Evolutionary conservation across 2,797 vertebrate genomes (phyloP).

Genomic region (Takifugu ocellatus): DNA sequence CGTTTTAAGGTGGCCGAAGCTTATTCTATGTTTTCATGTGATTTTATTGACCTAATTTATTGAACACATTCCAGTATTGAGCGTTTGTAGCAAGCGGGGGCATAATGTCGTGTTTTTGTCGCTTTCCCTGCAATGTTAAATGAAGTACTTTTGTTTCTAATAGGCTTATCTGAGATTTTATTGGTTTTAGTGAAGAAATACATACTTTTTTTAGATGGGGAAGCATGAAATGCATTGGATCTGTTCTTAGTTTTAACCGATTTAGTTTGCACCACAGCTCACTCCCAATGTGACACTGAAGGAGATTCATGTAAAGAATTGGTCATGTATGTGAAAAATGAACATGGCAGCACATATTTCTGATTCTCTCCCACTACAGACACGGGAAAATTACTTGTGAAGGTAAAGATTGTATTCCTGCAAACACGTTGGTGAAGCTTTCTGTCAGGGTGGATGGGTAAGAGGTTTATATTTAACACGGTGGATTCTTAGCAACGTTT

Average conservation of each 20-base stretch:
- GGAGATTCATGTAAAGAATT: conserved; percentile 11
- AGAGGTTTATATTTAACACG: too few relatives aligned
- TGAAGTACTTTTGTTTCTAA: conserved; percentile 3
- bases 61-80: conserved; percentile 62
- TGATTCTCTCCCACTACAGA: too few relatives aligned
- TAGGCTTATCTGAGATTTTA: conserved; percentile 19
- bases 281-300: conserved; percentile 1
- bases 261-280: background rate
- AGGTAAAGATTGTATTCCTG: background rate
- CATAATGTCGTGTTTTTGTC: conserved; percentile 9
- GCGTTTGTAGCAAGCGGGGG: conserved; percentile 24
- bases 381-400: too few relatives aligned
- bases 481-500: too few relatives aligned
- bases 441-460: background rate
- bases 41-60: conserved; percentile 48
- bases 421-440: background rate
- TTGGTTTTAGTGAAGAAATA: conserved; percentile 14
- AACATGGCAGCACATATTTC: conserved; percentile 26
- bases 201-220: background rate
- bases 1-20: conserved; percentile 8
- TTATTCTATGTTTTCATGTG: conserved; percentile 46
- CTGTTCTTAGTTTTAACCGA: background rate
- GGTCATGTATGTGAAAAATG: conserved; percentile 32
- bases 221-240: conserved; percentile 7
- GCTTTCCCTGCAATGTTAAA: background rate